A percentile compares a stretch with the other conserved stretches of the same genome.
phyloP scores from a whole-genome alignment of 92 coral and sea anemone species.

The Virgularia gustaviana region DNA sequence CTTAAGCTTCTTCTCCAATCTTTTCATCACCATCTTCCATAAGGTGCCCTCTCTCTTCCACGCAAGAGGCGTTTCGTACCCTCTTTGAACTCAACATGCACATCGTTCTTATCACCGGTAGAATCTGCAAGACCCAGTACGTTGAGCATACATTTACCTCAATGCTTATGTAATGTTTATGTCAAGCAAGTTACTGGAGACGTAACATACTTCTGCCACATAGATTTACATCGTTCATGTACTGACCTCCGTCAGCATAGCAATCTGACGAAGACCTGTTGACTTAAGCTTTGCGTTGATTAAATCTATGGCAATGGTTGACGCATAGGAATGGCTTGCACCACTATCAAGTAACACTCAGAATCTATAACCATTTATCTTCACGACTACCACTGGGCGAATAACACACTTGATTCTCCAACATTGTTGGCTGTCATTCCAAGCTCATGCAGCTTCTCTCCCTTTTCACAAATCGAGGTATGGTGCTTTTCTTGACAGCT shows the following conservation, averaged over 20 bases:
- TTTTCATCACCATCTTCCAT: constrained; percentile 19
- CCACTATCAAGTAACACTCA: constrained; percentile 62
- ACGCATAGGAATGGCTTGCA: constrained; percentile 44
- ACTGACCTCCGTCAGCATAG: neutral
- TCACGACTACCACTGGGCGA: constrained; percentile 59
- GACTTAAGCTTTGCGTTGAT: neutral
- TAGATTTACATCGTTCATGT: neutral
- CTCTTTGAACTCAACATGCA: neutral
- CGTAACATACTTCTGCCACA: neutral
- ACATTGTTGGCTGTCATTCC: neutral
- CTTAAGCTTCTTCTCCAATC: constrained; percentile 24
- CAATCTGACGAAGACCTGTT: too few relatives aligned
- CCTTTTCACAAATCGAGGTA: neutral
- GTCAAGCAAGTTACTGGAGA: constrained; percentile 13
- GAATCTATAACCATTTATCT: too few relatives aligned
- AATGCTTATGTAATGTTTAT: constrained; percentile 3
- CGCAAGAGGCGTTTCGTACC: neutral
- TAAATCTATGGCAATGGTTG: neutral
- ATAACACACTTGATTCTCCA: constrained; percentile 24
- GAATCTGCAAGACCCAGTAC: constrained; percentile 9
- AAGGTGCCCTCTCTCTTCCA: constrained; percentile 36
- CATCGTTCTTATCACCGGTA: neutral
- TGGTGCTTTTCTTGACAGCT: neutral
- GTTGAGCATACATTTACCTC: constrained; percentile 13
- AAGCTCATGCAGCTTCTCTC: too few relatives aligned